phyloP scores from a whole-genome alignment of 2,797 vertebrate species.

The Urosaurus nigricauda region DNA sequence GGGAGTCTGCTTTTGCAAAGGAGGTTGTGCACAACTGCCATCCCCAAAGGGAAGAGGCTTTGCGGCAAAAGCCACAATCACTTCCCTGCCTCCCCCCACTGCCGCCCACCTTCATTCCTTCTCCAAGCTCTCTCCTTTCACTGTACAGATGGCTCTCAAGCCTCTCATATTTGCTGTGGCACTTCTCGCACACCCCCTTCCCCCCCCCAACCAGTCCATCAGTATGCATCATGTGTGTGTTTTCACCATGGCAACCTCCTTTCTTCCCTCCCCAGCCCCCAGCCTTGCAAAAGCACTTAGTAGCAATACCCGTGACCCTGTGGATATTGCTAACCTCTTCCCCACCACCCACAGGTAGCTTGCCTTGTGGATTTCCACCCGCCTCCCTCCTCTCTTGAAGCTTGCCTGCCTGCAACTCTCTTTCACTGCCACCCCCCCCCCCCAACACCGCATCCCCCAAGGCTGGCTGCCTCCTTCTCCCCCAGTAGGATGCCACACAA shows the following conservation, averaged over 20 bases:
- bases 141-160: constrained; percentile 60
- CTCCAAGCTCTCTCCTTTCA: constrained; percentile 23
- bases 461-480: not conserved
- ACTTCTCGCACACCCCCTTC: constrained; percentile 33
- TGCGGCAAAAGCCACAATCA: constrained; percentile 8
- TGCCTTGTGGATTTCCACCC: not conserved
- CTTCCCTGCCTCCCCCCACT: not conserved
- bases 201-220: constrained; percentile 53
- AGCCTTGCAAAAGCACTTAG: constrained; percentile 42
- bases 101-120: not conserved
- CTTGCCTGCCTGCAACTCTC: not conserved
- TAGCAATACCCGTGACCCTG: constrained; percentile 62
- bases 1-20: not conserved
- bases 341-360: constrained; percentile 53
- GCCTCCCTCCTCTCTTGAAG: not conserved
- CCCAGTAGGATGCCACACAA: not conserved
- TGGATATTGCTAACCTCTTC: constrained; percentile 49
- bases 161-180: constrained; percentile 59
- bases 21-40: constrained; percentile 20
- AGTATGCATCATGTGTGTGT: constrained; percentile 64
- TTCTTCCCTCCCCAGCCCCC: constrained; percentile 29
- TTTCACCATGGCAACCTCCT: constrained; percentile 72
- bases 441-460: not conserved
- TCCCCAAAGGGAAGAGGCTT: constrained; percentile 15
- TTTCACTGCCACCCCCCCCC: too few relatives aligned